Base-by-base conservation (phyloP, 2,797 vertebrate genomes). In the Scleropages formosus region DNA sequence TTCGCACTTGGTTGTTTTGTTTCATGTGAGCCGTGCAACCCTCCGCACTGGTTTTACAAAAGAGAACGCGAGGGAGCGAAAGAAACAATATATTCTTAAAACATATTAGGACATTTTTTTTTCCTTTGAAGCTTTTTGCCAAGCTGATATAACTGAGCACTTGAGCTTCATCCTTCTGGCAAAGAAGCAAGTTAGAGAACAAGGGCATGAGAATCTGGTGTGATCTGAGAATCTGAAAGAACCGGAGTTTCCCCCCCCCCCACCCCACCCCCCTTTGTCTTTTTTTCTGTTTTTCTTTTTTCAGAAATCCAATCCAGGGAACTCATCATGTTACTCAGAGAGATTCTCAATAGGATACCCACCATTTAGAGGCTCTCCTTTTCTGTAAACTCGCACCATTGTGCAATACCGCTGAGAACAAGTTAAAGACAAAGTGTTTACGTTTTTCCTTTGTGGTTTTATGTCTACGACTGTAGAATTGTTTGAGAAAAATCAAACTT, bases 81-180 rank as follows among this genome's bases (percentile, higher is more conserved):
- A n/a, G 20, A 31, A 49, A 69, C 8, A 11, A 22, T 12, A 46
- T 46, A 49, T 16, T 46, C 26, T 49, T 39, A 60, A 69, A 75
- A 61, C 39, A 61, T n/a, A 76, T 51, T 27, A 69, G 60, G 22
- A 24, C 22, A 9, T 18, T 46, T 56, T 53, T 51, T 65, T 24
- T 20, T 39, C 18, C 56, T 76, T 71, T 70, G 59, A 51, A 62
- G 75, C 26, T n/a, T n/a, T 22, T 15, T 39, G 8, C 31, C 13
- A 18, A 72, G 53, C 8, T 22, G 31, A n/a, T 26, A 18, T 15
- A 60, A 60, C 58, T 7, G 58, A 60, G 18, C 58, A n/a, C 18
- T n/a, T 18, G 58, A 60, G 31, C 31, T 56, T 31, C 69, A 24
- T 10, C 24, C 8, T 8, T 39, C 39, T 26, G 51, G 56, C 27